Base-by-base conservation (phyloP, 2,888 invertebrate species). In the Eulithis testata region DNA sequence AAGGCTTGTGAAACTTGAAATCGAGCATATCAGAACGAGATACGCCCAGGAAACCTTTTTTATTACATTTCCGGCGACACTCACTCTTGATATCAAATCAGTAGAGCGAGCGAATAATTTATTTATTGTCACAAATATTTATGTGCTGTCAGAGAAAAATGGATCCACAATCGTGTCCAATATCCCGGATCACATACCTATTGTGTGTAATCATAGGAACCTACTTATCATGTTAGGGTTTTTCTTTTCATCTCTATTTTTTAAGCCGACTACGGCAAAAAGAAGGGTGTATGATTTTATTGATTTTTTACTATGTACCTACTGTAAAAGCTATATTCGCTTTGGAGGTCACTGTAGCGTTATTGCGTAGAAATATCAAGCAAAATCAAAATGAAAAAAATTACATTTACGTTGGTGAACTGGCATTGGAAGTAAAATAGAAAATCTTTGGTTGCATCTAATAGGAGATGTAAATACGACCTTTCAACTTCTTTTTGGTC, bases 31-130 rank as follows among this genome's bases (percentile, higher is more conserved):
- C 54, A 56, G 43, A 49, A 37, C 58, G 58, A 66, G 63, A 63
- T 63, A 63, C 31, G 52, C 53, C 60, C 60, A 21, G 60, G 63
- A 56, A 66, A 63, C 56, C 63, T 43, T 60, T 63, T 66, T 66
- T 66, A 66, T 63, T 66, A 63, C 63, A 63, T 66, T 60, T 66
- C 66, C 66, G 59, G 66, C 47, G 63, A 63, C 51, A 66, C 59
- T 63, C 63, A 47, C 63, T 63, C 63, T 63, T 66, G 66, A 63
- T 66, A 66, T 9, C 45, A 44, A 55, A 56, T 44, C 63, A 63
- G 63, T 51, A 52, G 57, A 67, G 54, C 64, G 61, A 21, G 60
- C 55, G 44, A 66, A 60, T 66, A 66, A 66, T 66, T 66, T 62
- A 66, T 66, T 62, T 66, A 66, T 55, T 60, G 63, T 66, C 63